Percentiles rank a stretch among this genome's conserved stretches.
Conservation (phyloP, 2,113 vertebrate genomes). For the Eupsittula cactorum region DNA sequence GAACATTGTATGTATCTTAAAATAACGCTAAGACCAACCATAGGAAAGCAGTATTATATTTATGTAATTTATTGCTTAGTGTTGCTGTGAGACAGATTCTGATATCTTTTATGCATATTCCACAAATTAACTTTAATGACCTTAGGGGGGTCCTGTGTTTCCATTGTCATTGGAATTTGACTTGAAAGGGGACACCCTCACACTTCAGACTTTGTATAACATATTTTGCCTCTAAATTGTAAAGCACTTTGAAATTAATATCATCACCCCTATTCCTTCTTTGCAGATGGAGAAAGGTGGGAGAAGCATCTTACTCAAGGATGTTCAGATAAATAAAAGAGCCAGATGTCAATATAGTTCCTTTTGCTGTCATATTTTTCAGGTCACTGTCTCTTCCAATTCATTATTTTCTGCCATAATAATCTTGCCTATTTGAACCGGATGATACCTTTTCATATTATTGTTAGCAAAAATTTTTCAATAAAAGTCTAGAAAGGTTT, state of each 20-base stretch:
- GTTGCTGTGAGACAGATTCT: not conserved
- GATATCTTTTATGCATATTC: not conserved
- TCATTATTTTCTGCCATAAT: not conserved
- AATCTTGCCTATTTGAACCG: not conserved
- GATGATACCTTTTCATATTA: not conserved
- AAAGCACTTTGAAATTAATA: not conserved
- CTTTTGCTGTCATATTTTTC: not conserved
- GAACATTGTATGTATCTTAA: not conserved
- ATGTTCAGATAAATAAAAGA: not conserved
- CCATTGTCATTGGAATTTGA: not conserved
- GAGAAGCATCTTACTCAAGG: not conserved
- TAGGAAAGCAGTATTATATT: not conserved
- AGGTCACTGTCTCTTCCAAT: not conserved
- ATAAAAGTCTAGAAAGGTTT: not conserved
- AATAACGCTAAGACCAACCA: not conserved
- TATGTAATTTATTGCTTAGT: not conserved
- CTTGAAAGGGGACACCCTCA: fast-evolving
- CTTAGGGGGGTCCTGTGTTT: fast-evolving
- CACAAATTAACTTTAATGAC: not conserved
- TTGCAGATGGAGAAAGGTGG: not conserved
- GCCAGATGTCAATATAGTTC: not conserved
- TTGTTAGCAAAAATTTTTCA: not conserved
- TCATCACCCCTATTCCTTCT: not conserved
- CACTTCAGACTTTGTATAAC: not conserved
- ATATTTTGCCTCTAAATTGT: not conserved